These are phyloP conservation scores for Osmerus mordax DNA, from an alignment of 2,113 vertebrate genomes.

Conservation along the genomic window DNA sequence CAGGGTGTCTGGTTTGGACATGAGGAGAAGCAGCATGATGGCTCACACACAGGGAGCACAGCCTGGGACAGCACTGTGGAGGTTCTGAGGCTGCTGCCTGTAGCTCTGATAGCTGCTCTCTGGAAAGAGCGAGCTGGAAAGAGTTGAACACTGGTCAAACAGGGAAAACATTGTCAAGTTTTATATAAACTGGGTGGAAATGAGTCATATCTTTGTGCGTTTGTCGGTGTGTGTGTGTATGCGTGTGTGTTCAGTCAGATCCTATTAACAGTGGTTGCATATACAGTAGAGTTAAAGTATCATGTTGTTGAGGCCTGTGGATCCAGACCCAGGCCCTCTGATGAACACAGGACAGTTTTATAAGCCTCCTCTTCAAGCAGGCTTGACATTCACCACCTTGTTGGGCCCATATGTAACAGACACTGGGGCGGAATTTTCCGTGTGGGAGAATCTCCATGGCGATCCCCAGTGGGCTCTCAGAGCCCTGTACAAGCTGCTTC, in stretches of 20 bases:
- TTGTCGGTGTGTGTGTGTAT: background rate
- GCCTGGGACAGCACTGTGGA: background rate
- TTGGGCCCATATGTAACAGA: constrained; percentile 33
- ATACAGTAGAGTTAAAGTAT: too few species aligned
- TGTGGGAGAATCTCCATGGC: constrained; percentile 45
- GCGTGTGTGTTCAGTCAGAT: background rate
- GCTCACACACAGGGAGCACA: constrained; percentile 2
- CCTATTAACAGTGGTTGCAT: too few species aligned
- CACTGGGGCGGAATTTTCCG: constrained; percentile 33
- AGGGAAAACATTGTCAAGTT: too few species aligned
- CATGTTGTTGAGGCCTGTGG: too few species aligned
- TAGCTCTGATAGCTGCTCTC: too few species aligned
- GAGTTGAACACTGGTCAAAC: too few species aligned
- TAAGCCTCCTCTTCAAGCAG: constrained; percentile 24
- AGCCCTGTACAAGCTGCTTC: constrained; percentile 33
- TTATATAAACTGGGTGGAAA: constrained; percentile 5
- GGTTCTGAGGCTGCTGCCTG: too few species aligned
- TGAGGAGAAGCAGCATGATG: constrained; percentile 22
- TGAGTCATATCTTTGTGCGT: background rate
- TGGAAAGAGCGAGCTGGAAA: too few species aligned
- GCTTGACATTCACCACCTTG: constrained; percentile 50
- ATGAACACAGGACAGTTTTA: background rate
- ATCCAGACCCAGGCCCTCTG: too few species aligned
- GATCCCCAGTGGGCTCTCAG: constrained; percentile 53
- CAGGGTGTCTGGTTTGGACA: constrained; percentile 30